phyloP scores from a whole-genome alignment of 1,140 invertebrate genomes.

The Pygmarrhopalites habei region DNA sequence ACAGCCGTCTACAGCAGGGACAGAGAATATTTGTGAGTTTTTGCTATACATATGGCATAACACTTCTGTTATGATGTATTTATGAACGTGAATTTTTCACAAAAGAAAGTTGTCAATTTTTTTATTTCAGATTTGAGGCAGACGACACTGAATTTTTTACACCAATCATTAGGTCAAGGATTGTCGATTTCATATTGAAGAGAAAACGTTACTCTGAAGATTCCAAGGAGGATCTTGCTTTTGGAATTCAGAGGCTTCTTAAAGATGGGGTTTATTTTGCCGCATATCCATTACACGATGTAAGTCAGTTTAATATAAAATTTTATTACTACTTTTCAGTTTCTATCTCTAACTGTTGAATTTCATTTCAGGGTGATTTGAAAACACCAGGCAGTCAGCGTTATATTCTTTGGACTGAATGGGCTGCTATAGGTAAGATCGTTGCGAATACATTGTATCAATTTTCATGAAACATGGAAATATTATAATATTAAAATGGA shows the following conservation, averaged over 20 bases:
- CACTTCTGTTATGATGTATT: too few relatives aligned
- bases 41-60: too few relatives aligned
- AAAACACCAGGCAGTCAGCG: constrained; percentile 59
- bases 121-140: constrained; percentile 65
- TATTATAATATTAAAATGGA: too few relatives aligned
- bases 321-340: too few relatives aligned
- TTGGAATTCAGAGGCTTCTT: constrained; percentile 71
- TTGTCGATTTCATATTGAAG: constrained; percentile 86
- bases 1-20: constrained; percentile 78
- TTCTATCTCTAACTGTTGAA: too few relatives aligned
- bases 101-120: constrained; percentile 14
- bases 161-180: constrained; percentile 65
- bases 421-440: constrained; percentile 50
- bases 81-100: constrained; percentile 8
- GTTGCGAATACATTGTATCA: too few relatives aligned
- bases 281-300: constrained; percentile 86
- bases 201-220: constrained; percentile 69
- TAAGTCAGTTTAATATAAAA: constrained; percentile 49
- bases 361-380: constrained; percentile 64
- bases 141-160: constrained; percentile 74
- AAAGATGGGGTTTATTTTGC: constrained; percentile 60
- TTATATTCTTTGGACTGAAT: constrained; percentile 56
- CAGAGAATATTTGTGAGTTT: constrained; percentile 73
- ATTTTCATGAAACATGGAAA: too few relatives aligned
- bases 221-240: constrained; percentile 59